Conservation (phyloP, 2,888 invertebrate species). For the Blastobasis adustella region DNA sequence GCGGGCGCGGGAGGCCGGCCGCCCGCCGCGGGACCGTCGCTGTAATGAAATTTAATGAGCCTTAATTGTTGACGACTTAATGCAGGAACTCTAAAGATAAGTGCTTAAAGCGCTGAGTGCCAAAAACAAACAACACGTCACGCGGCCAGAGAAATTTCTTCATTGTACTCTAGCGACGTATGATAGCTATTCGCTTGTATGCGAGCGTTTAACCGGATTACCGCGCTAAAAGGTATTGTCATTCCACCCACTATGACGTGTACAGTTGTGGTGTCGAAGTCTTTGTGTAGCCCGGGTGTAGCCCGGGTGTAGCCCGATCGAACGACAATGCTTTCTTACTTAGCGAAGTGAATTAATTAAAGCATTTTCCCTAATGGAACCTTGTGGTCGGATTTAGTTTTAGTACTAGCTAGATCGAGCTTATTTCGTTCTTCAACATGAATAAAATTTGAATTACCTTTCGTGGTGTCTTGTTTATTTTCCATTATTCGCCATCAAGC, state of each 20-base stretch:
- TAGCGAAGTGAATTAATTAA: conserved; percentile 23
- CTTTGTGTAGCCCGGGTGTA: conserved; percentile 13
- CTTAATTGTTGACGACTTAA: conserved; percentile 73
- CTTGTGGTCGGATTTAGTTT: conserved; percentile 16
- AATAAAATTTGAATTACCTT: no score
- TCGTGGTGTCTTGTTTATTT: no score
- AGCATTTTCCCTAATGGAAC: conserved; percentile 23
- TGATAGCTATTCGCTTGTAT: conserved; percentile 15
- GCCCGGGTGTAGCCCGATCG: conserved; percentile 14
- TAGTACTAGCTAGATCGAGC: conserved; percentile 3
- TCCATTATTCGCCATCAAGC: no score
- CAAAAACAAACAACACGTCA: conserved; percentile 46
- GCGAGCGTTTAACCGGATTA: conserved; percentile 19
- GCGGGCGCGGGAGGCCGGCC: conserved; percentile 26
- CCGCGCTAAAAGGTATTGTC: conserved; percentile 27
- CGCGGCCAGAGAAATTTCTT: conserved; percentile 26
- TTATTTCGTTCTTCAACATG: not conserved
- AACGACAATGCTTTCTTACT: conserved; percentile 16
- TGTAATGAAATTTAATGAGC: conserved; percentile 72
- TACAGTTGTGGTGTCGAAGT: conserved; percentile 6
- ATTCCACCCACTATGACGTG: conserved; percentile 10
- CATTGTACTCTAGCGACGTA: conserved; percentile 20
- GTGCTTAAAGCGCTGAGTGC: conserved; percentile 45
- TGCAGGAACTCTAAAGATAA: conserved; percentile 64
- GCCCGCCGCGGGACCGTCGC: conserved; percentile 51